Conservation (phyloP, 1,140 invertebrate genomes). For the Drosophila miranda region DNA sequence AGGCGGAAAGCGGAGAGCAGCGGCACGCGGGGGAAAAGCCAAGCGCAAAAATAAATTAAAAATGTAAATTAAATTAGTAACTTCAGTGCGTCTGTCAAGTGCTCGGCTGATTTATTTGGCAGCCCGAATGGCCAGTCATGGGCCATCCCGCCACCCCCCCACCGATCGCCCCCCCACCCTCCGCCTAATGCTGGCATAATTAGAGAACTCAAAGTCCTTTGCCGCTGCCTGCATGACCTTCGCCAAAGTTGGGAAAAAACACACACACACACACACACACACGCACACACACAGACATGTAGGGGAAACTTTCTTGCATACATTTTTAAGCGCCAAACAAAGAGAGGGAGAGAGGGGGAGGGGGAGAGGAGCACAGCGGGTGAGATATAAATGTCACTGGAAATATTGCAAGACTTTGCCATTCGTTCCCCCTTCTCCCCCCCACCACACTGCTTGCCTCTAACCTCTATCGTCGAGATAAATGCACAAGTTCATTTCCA, state of each 20-base stretch:
- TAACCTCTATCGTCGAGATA: slow-evolving; percentile 63
- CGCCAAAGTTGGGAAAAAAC: slow-evolving; percentile 37
- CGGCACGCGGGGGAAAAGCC: slow-evolving; percentile 13
- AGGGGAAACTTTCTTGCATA: slow-evolving; percentile 71
- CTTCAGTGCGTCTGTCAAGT: slow-evolving; percentile 80
- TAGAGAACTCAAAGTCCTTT: slow-evolving; percentile 44
- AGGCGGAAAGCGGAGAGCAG: slow-evolving; percentile 19
- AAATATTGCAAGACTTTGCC: slow-evolving; percentile 68
- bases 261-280: neutral
- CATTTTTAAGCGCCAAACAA: slow-evolving; percentile 68
- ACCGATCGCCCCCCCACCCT: no score
- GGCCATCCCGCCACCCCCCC: neutral
- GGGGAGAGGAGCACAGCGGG: neutral
- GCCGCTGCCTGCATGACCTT: slow-evolving; percentile 48
- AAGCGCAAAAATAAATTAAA: slow-evolving; percentile 75
- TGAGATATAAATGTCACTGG: slow-evolving; percentile 74
- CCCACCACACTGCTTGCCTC: slow-evolving; percentile 45
- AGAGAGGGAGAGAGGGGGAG: neutral
- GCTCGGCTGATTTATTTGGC: slow-evolving; percentile 77
- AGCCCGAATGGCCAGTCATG: slow-evolving; percentile 43
- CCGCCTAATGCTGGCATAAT: slow-evolving; percentile 20
- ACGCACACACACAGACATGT: neutral
- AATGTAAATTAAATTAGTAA: slow-evolving; percentile 81
- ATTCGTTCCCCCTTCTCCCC: slow-evolving; percentile 31
- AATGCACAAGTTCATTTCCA: slow-evolving; percentile 79